Base-by-base conservation (phyloP, 2,797 vertebrate species). In the Phataginus tricuspis region DNA sequence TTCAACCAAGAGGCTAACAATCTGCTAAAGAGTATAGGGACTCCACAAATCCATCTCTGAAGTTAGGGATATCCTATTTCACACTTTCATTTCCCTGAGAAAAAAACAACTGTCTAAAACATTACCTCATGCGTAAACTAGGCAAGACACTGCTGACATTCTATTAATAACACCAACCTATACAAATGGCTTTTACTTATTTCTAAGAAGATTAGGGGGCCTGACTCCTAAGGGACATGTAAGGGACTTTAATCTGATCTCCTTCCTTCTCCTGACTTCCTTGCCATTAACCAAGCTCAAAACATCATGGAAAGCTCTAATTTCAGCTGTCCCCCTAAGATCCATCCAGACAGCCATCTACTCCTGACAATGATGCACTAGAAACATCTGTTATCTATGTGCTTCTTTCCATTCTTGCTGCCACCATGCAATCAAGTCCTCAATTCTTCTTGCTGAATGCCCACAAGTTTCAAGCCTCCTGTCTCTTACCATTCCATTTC, bases 241-340 rank as follows among this genome's bases (percentile, higher is more conserved):
- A 57, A 91, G 91, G 92, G 42, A 84, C 51, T 77, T 80, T 86
- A 94, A 72, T 18, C 71, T 91, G 55, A 55, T 86, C 55, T 86
- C 37, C 79, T 25, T 77, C 31, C 29, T 82, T 66, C 49, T 93
- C 74, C 77, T 84, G 59, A 83, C 19, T 84, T 93, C 53, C 64
- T 59, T 92, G 25, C 29, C 18, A 45, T 80, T 45, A 90, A 68
- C 21, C 31, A 94, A 39, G 53, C 34, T 96, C 42, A 90, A 90
- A 95, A 71, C 37, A 78, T 78, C 29, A 61, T 15, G 19, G 14
- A 37, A 59, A 85, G 51, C 21, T 82, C 74, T 94, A 85, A 95
- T 34, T 49, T 77, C 39, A 86, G 51, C 13, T 87, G 64, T 59
- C 34, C 29, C 13, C 5, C 12, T 75, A 87, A 34, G 18, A 84